Percentiles rank a stretch among this genome's conserved stretches.
Evolutionary conservation across 2,888 invertebrate species (phyloP).

Genomic region (Saturnia pavonia): DNA sequence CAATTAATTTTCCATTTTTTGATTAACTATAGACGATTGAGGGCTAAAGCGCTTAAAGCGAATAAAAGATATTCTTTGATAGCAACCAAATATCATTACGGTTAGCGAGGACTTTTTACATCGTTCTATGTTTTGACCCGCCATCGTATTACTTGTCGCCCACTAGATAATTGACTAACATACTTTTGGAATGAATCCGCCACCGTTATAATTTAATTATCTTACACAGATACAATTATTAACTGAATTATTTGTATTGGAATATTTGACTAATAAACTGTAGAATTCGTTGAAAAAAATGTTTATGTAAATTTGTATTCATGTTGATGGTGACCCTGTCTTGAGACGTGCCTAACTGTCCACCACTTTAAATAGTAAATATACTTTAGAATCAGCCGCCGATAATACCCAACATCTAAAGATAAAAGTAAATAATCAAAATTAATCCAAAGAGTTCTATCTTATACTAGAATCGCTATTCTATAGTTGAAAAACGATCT

Average conservation of each 20-base stretch:
- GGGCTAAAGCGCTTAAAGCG: not conserved
- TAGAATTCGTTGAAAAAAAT: too few species aligned
- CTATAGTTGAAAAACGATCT: too few species aligned
- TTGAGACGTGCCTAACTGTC: not conserved
- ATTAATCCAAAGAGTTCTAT: not conserved
- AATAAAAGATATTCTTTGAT: not conserved
- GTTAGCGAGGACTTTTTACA: not conserved
- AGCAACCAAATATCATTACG: not conserved
- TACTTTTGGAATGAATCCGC: too few species aligned
- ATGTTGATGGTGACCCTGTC: not conserved
- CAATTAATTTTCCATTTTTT: too few species aligned
- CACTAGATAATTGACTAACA: not conserved
- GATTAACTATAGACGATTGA: not conserved
- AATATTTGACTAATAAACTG: too few species aligned
- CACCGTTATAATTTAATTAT: too few species aligned
- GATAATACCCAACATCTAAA: not conserved
- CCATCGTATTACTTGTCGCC: not conserved
- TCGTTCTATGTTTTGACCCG: too few species aligned
- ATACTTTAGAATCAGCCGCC: not conserved
- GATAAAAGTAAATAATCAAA: conserved; percentile 3
- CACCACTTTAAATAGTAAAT: not conserved
- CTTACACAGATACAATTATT: too few species aligned
- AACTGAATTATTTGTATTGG: too few species aligned
- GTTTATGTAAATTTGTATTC: too few species aligned
- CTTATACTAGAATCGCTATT: too few species aligned